Base-by-base conservation (phyloP, 2,797 vertebrate genomes). In the Microctenopoma lineatum region DNA sequence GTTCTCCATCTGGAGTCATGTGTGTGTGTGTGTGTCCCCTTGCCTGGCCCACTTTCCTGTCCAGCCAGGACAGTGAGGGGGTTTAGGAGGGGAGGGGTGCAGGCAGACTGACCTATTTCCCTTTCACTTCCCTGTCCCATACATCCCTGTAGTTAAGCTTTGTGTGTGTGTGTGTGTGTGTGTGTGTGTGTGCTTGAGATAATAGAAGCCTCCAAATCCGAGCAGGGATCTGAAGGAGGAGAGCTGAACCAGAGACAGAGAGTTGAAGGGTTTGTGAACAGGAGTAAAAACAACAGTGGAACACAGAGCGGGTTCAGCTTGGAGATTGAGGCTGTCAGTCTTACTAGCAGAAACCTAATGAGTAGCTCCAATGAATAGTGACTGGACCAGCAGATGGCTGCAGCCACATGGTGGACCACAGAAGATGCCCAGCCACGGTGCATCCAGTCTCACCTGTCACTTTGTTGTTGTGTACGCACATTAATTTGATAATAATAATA, bases 311-410 rank as follows among this genome's bases (percentile, higher is more conserved):
- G 66, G 66, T 77, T 86, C 76, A 60, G 74, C 70, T 45, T 73
- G 70, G 73, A 79, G 75, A 86, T 75, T 57, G 61, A 79, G 75
- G 81, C 81, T 71, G 87, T 79, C 73, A 73, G 85, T 84, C 80
- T 79, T 85, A 90, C 78, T 88, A 82, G 83, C 86, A 87, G 90
- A 92, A 88, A 92, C 84, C 85, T 93, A 93, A 93, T 92, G 91
- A 94, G 89, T 85, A 88, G 85, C 90, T 86, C 84, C 80, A 76
- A 90, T 91, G 92, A 92, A 92, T 86, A 91, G 89, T 90, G 85
- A 86, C 87, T 73, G 84, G 85, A 90, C 90, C 91, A 92, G 90
- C 93, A 94, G 93, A 94, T 95, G 94, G 93, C 90, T 90, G 78
- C 61, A 81, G 84, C 91, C 93, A 92, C 92, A 93, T 93, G 92